Conservation (phyloP, 2,113 vertebrate species). For the Syrmaticus mikado region DNA sequence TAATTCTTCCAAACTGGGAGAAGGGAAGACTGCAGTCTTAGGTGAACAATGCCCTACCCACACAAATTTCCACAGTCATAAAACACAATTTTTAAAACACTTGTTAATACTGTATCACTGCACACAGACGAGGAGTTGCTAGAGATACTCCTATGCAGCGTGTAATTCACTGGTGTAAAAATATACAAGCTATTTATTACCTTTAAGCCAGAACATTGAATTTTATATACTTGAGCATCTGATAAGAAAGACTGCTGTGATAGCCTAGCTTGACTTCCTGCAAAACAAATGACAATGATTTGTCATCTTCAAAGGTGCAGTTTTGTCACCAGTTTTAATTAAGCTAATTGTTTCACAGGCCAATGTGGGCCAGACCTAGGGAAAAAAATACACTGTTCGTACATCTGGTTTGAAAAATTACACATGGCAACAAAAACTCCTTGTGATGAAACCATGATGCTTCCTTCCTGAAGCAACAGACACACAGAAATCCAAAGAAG, state of each 20-base stretch:
- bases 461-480: background rate
- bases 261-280: background rate
- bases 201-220: background rate
- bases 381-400: background rate
- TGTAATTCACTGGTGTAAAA: background rate
- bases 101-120: too few relatives aligned
- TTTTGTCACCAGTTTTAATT: too few relatives aligned
- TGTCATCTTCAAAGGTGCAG: background rate
- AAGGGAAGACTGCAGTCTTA: background rate
- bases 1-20: background rate
- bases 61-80: background rate
- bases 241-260: background rate
- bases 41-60: background rate
- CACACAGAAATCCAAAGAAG: constrained; percentile 14
- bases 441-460: background rate
- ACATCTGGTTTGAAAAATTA: background rate
- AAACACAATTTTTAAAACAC: background rate
- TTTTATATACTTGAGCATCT: background rate
- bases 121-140: too few relatives aligned
- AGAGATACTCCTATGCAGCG: background rate
- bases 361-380: background rate
- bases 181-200: background rate
- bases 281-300: background rate
- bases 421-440: background rate
- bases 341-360: background rate